Evolutionary conservation across 2,888 invertebrate species (phyloP).

Genomic region (Conomelus anceps): DNA sequence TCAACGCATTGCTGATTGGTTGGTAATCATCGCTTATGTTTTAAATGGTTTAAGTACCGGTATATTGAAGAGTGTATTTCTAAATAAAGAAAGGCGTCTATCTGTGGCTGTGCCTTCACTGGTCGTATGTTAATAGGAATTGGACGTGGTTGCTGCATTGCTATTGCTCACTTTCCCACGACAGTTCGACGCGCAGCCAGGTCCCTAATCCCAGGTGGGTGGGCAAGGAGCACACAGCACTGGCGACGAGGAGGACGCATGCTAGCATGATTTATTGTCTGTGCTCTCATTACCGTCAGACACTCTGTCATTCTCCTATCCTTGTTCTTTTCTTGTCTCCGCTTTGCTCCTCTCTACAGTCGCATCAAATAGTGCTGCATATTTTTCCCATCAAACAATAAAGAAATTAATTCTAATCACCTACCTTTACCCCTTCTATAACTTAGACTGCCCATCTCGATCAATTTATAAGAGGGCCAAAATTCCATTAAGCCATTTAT

Average conservation of each 20-base stretch:
- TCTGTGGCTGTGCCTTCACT: neutral
- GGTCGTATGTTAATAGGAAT: neutral
- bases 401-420: neutral
- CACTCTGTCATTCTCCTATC: neutral
- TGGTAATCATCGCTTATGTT: too few relatives aligned
- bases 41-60: too few relatives aligned
- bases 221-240: neutral
- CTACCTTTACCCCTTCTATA: too few relatives aligned
- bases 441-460: too few relatives aligned
- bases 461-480: too few relatives aligned
- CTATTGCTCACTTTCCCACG: neutral
- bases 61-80: neutral
- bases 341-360: neutral
- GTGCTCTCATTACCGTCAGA: neutral
- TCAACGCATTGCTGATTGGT: too few relatives aligned
- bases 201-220: neutral
- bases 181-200: neutral
- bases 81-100: neutral
- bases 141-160: neutral
- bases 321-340: neutral
- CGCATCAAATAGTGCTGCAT: neutral
- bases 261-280: neutral
- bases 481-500: too few relatives aligned
- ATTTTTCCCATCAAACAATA: neutral
- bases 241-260: too few relatives aligned